These are phyloP conservation scores for Apostichopus leukothele DNA, from an alignment of 53 echinoderm and acorn worm genomes.

Conservation along the genomic window DNA sequence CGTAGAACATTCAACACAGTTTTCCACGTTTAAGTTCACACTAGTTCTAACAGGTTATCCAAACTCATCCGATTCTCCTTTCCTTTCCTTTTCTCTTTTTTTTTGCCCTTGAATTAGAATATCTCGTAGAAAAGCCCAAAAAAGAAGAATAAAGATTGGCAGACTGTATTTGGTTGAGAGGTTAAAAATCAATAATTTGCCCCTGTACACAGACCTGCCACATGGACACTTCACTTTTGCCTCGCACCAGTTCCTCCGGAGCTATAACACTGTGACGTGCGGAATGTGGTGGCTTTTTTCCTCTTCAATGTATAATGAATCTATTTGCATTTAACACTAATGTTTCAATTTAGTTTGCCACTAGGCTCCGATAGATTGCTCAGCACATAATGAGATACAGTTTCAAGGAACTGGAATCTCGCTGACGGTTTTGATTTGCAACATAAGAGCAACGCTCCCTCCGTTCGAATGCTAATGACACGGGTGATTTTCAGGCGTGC, in stretches of 20 bases:
- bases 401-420: conserved; percentile 25
- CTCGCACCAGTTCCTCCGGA: conserved; percentile 32
- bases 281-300: not conserved
- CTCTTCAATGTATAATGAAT: conserved; percentile 20
- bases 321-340: conserved; percentile 41
- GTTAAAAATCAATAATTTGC: conserved; percentile 33
- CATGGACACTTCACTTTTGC: conserved; percentile 47
- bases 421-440: conserved; percentile 35
- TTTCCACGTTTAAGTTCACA: no score
- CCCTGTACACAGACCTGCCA: conserved; percentile 1
- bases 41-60: no score
- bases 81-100: not conserved
- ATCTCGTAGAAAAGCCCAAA: not conserved
- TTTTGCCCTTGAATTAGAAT: not conserved
- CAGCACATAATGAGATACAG: conserved; percentile 33
- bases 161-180: not conserved
- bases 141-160: conserved; percentile 6
- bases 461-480: conserved; percentile 34
- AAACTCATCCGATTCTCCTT: no score
- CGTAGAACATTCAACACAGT: no score
- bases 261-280: not conserved
- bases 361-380: conserved; percentile 19
- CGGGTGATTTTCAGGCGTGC: conserved; percentile 17
- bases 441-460: conserved; percentile 28
- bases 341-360: conserved; percentile 38